Percentiles rank a stretch among this genome's conserved stretches.
These are phyloP conservation scores for Pteria penguin DNA, from an alignment of 2,888 invertebrate species.

Conservation along the genomic window DNA sequence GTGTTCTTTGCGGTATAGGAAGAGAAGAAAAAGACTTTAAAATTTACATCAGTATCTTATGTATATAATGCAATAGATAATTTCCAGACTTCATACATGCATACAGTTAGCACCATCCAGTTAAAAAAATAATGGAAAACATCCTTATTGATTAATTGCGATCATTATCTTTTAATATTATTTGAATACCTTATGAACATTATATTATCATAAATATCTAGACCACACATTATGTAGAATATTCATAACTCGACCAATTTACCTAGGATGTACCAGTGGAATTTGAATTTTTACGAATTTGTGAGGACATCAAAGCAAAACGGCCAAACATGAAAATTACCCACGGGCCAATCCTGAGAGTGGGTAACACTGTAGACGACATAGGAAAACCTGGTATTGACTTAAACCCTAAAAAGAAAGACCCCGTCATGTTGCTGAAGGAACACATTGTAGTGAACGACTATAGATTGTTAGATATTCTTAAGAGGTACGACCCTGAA, in stretches of 20 bases:
- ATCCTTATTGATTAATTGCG: background rate
- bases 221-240: too few species aligned
- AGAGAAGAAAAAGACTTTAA: too few species aligned
- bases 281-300: slow-evolving; percentile 75
- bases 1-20: too few species aligned
- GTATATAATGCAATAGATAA: too few species aligned
- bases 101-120: too few species aligned
- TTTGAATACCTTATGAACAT: too few species aligned
- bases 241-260: too few species aligned
- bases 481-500: slow-evolving; percentile 71
- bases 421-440: slow-evolving; percentile 70
- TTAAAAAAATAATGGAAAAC: too few species aligned
- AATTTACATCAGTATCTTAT: too few species aligned
- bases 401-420: slow-evolving; percentile 61
- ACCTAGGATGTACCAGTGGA: slow-evolving; percentile 78
- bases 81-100: too few species aligned
- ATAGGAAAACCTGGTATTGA: slow-evolving; percentile 75
- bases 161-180: background rate
- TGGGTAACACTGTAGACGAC: slow-evolving; percentile 78
- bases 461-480: slow-evolving; percentile 71
- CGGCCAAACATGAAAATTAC: slow-evolving; percentile 66
- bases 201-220: too few species aligned
- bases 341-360: slow-evolving; percentile 75
- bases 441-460: slow-evolving; percentile 79
- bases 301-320: slow-evolving; percentile 73